Conservation (phyloP, 2,888 invertebrate species). For the Cheilosia grossa region DNA sequence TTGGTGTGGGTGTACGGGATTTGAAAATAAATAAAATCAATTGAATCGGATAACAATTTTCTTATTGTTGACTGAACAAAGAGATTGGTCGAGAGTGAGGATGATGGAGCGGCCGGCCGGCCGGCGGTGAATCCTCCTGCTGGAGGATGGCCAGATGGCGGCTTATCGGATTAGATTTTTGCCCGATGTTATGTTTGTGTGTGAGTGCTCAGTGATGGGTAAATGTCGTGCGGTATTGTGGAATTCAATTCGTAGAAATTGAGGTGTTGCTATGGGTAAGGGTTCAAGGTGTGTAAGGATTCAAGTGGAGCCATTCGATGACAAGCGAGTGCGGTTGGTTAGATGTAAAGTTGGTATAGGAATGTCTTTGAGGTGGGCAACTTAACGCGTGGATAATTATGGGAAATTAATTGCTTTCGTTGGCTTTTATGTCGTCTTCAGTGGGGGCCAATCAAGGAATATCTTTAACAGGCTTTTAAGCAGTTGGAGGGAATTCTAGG, state of each 20-base stretch:
- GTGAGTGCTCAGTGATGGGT: constrained; percentile 27
- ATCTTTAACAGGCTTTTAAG: too few relatives aligned
- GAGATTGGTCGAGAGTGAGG: constrained; percentile 41
- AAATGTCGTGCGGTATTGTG: constrained; percentile 38
- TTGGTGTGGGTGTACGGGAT: neutral
- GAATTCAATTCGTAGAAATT: constrained; percentile 34
- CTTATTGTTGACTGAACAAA: constrained; percentile 71
- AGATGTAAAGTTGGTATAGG: constrained; percentile 15
- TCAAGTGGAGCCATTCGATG: neutral
- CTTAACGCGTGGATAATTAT: constrained; percentile 13
- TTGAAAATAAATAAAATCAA: constrained; percentile 69
- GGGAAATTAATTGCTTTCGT: neutral
- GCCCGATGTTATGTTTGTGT: constrained; percentile 18
- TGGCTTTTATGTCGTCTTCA: too few relatives aligned
- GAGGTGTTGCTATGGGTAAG: constrained; percentile 4
- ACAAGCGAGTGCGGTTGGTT: neutral
- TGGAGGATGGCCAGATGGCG: constrained; percentile 23
- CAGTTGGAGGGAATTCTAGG: too few relatives aligned
- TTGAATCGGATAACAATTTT: constrained; percentile 66
- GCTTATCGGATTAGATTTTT: constrained; percentile 52
- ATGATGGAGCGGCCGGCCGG: neutral
- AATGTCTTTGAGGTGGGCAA: constrained; percentile 30
- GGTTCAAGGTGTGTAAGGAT: constrained; percentile 20
- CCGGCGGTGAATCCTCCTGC: neutral
- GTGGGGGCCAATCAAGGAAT: too few relatives aligned